These are phyloP conservation scores for Porites lobata DNA, from an alignment of 92 coral and sea anemone species.

Conservation along the genomic window DNA sequence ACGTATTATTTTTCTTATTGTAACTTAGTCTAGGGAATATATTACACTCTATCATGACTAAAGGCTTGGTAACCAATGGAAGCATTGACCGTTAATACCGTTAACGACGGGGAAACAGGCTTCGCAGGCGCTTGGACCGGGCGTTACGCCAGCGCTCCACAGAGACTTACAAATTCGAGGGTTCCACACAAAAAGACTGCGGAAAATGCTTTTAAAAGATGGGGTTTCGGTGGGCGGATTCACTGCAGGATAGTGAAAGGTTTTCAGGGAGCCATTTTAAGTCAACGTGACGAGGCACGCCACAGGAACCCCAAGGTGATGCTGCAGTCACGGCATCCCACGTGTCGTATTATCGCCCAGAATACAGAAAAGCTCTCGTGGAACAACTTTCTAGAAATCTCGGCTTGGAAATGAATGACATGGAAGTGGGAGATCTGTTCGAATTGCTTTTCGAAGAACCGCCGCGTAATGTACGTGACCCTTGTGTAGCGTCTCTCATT, in stretches of 20 bases:
- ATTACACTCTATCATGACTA: no score
- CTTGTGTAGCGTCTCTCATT: slow-evolving; percentile 4
- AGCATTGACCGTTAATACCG: no score
- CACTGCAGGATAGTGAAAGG: slow-evolving; percentile 6
- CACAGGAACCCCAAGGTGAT: slow-evolving; percentile 64
- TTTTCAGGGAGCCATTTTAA: slow-evolving; percentile 66
- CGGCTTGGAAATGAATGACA: slow-evolving; percentile 13
- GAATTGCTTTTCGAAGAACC: slow-evolving; percentile 67
- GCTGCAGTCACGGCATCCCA: slow-evolving; percentile 67
- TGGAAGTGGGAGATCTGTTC: slow-evolving; percentile 61
- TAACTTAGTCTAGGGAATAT: no score
- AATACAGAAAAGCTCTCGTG: slow-evolving; percentile 55
- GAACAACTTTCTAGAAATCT: slow-evolving; percentile 53
- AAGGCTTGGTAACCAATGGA: no score
- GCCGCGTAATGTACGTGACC: not conserved
- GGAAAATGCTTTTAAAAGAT: no score
- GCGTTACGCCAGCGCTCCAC: no score
- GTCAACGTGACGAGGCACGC: slow-evolving; percentile 56
- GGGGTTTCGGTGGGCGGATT: no score
- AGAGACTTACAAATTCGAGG: no score
- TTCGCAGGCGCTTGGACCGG: no score
- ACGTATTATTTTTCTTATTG: no score
- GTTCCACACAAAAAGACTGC: no score
- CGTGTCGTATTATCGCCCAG: slow-evolving; percentile 37
- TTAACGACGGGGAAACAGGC: no score